Conservation (phyloP, 2,797 vertebrate species). For the Neopelma chrysocephalum region DNA sequence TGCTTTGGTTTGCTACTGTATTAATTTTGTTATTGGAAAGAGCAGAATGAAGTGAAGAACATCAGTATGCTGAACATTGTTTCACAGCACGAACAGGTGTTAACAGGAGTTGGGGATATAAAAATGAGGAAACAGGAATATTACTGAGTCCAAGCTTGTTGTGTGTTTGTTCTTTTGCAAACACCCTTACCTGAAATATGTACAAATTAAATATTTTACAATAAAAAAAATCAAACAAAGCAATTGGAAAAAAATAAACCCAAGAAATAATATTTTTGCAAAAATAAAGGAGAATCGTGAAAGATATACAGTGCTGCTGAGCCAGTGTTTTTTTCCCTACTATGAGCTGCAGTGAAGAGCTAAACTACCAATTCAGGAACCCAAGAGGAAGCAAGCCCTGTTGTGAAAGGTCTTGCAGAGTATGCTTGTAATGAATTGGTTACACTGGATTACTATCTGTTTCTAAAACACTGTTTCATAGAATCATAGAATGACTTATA, state of each 20-base stretch:
- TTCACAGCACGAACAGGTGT: background rate
- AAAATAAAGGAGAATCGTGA: background rate
- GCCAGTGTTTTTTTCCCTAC: background rate
- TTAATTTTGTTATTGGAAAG: background rate
- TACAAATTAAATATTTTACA: background rate
- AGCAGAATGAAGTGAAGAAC: background rate
- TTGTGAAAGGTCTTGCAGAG: background rate
- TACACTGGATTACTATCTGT: background rate
- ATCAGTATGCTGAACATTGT: background rate
- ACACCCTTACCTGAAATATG: background rate
- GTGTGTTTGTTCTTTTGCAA: background rate
- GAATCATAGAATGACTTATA: background rate
- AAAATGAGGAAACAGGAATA: background rate
- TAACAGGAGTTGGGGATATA: background rate
- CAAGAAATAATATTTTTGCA: background rate
- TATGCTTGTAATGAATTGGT: background rate
- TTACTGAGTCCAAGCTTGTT: background rate
- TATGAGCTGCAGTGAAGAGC: background rate
- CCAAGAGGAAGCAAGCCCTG: background rate
- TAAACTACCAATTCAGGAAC: background rate
- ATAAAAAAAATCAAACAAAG: background rate
- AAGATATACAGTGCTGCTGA: background rate
- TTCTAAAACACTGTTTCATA: background rate
- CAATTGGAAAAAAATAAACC: accelerated
- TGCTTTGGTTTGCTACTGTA: background rate